Percentiles rank a stretch among this genome's conserved stretches.
phyloP scores from a whole-genome alignment of 2,888 invertebrate species.

The Scaptomyza reducta region DNA sequence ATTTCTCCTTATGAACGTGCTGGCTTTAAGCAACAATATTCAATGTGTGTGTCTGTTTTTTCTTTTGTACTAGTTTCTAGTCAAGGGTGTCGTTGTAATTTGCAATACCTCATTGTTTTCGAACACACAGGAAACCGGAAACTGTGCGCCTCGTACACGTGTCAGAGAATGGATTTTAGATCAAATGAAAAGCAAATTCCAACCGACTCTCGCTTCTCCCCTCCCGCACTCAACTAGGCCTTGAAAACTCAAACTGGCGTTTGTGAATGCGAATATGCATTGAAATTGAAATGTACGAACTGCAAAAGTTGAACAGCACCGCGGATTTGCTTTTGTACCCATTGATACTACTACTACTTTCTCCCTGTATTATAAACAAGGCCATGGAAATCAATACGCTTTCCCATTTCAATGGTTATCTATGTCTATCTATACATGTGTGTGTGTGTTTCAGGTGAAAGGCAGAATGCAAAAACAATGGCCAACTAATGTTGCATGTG shows the following conservation, averaged over 20 bases:
- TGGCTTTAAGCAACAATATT: not conserved
- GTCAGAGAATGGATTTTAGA: slow-evolving; percentile 30
- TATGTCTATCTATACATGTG: not conserved
- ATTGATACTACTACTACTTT: slow-evolving; percentile 11
- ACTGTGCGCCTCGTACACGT: slow-evolving; percentile 22
- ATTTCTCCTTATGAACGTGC: not conserved
- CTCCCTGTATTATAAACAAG: slow-evolving; percentile 54
- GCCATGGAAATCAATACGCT: slow-evolving; percentile 60
- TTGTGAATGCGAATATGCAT: slow-evolving; percentile 17
- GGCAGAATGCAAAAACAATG: slow-evolving; percentile 37
- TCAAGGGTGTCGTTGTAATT: slow-evolving; percentile 59
- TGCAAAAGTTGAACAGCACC: slow-evolving; percentile 48
- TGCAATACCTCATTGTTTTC: slow-evolving; percentile 51
- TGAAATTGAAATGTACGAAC: slow-evolving; percentile 66
- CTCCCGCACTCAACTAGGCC: slow-evolving; percentile 12
- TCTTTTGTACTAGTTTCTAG: slow-evolving; percentile 6
- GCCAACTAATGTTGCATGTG: slow-evolving; percentile 30
- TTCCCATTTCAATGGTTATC: slow-evolving; percentile 23
- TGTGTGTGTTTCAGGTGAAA: slow-evolving; percentile 8
- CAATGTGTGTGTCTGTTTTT: not conserved
- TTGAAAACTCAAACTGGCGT: slow-evolving; percentile 33
- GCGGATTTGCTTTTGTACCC: slow-evolving; percentile 57
- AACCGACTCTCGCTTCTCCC: not conserved
- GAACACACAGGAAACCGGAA: slow-evolving; percentile 29
- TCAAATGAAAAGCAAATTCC: slow-evolving; percentile 53